Evolutionary conservation across 2,113 vertebrate species (phyloP).

Genomic region (Balaeniceps rex): DNA sequence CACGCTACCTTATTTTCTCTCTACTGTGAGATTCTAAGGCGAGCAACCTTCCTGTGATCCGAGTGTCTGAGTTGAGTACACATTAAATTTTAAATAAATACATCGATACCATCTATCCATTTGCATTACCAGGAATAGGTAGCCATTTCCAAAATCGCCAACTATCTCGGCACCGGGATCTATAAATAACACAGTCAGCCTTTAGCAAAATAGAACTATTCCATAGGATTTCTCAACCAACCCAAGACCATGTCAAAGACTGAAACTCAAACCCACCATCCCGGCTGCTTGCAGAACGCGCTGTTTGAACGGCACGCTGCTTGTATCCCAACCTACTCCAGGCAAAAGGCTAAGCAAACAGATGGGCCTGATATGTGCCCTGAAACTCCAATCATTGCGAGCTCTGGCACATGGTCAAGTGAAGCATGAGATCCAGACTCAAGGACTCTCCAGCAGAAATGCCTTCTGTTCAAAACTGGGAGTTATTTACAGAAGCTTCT

Average conservation of each 20-base stretch:
- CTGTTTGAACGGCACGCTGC: neutral
- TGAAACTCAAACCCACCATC: neutral
- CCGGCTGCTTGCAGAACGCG: neutral
- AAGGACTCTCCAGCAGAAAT: conserved; percentile 43
- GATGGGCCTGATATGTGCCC: conserved; percentile 46
- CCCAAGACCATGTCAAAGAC: neutral
- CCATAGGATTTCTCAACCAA: neutral
- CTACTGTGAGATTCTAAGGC: neutral
- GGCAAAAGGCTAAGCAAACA: conserved; percentile 62
- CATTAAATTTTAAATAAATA: neutral
- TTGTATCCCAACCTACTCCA: conserved; percentile 34
- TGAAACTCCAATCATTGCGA: conserved; percentile 20
- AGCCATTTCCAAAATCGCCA: neutral
- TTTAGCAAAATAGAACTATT: neutral
- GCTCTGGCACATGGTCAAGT: conserved; percentile 48
- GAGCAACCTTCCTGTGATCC: neutral
- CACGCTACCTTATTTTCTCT: neutral
- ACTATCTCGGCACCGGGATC: neutral
- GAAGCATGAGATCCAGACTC: conserved; percentile 51
- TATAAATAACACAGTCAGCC: neutral
- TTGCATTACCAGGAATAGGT: neutral
- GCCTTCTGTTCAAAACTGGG: conserved; percentile 48
- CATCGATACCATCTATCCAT: neutral
- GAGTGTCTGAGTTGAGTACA: neutral
- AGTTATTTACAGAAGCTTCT: conserved; percentile 65